These are phyloP conservation scores for Ganaspis brasiliensis DNA, from an alignment of 2,888 invertebrate genomes.

Conservation along the genomic window DNA sequence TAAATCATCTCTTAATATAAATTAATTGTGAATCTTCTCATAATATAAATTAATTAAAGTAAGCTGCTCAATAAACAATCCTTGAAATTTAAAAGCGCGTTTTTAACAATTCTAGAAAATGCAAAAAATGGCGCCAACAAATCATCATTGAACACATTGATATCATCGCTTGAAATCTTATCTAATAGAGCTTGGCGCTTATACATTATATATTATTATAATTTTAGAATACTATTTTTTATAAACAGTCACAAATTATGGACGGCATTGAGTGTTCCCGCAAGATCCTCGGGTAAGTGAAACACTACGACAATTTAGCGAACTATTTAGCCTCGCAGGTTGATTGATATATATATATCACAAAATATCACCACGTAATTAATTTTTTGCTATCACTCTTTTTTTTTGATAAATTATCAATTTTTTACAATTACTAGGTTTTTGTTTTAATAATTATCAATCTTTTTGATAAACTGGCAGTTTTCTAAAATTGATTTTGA, in stretches of 20 bases:
- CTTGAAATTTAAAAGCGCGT: constrained; percentile 11
- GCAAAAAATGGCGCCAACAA: constrained; percentile 23
- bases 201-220: constrained; percentile 46
- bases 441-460: too few relatives aligned
- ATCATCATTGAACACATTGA: constrained; percentile 12
- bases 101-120: constrained; percentile 7
- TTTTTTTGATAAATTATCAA: constrained; percentile 11
- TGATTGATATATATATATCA: too few relatives aligned
- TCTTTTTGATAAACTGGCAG: background rate
- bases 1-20: too few relatives aligned
- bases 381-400: background rate
- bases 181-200: constrained; percentile 43
- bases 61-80: constrained; percentile 27
- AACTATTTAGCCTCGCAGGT: constrained; percentile 47
- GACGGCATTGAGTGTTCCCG: constrained; percentile 79
- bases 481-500: constrained; percentile 21
- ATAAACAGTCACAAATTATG: constrained; percentile 73
- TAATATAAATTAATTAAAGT: background rate
- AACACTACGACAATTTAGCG: constrained; percentile 59
- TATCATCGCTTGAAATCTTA: background rate
- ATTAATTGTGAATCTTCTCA: background rate
- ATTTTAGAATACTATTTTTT: constrained; percentile 22
- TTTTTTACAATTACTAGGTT: constrained; percentile 5
- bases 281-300: constrained; percentile 76
- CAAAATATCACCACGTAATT: too few relatives aligned